A percentile compares a stretch with the other conserved stretches of the same genome.
phyloP scores from a whole-genome alignment of 2,888 invertebrate species.

The Monopis laevigella region DNA sequence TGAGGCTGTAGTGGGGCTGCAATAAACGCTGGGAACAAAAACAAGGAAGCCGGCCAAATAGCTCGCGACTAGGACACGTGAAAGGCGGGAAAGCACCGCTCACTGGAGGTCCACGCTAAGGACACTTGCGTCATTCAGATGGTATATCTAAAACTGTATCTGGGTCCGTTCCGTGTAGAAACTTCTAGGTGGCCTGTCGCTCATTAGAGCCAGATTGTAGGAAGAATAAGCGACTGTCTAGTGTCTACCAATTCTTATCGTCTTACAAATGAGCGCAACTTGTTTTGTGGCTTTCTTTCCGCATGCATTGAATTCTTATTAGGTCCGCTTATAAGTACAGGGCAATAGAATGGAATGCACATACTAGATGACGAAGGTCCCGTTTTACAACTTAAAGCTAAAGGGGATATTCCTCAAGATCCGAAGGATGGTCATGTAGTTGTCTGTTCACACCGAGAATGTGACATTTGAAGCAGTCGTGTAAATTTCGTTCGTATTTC shows the following conservation, averaged over 20 bases:
- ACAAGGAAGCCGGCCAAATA: conserved; percentile 3
- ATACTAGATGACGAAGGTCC: no score
- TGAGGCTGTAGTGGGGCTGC: background rate
- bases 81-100: conserved; percentile 13
- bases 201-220: conserved; percentile 11
- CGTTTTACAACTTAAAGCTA: no score
- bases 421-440: no score
- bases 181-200: conserved; percentile 11
- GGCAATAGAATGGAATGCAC: no score
- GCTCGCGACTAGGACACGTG: conserved; percentile 6
- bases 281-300: background rate
- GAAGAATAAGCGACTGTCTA: conserved; percentile 10
- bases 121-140: conserved; percentile 11
- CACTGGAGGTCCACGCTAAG: conserved; percentile 12
- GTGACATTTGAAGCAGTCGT: conserved; percentile 25
- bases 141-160: conserved; percentile 13
- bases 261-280: conserved; percentile 1
- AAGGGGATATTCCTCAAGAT: no score
- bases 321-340: no score
- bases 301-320: no score
- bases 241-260: conserved; percentile 3
- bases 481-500: conserved; percentile 14
- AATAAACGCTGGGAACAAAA: background rate
- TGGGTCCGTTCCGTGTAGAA: conserved; percentile 9
- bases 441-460: conserved; percentile 16